Conservation (phyloP, 2,797 vertebrate species). For the Phyllotis vaccarum region DNA sequence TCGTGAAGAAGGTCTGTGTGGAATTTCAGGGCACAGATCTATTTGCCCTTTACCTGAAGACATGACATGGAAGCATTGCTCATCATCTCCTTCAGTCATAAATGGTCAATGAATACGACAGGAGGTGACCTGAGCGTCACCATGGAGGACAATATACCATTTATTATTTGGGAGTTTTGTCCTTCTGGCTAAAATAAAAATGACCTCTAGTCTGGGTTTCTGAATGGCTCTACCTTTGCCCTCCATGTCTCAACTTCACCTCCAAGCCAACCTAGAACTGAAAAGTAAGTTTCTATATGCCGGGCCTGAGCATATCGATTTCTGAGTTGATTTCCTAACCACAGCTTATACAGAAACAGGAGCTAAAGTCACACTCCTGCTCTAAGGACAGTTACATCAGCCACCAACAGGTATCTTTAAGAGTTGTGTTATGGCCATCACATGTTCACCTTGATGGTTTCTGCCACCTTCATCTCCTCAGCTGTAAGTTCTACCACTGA, state of each 20-base stretch:
- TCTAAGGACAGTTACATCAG: neutral
- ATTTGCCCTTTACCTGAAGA: neutral
- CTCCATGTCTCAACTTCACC: neutral
- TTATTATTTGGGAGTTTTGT: neutral
- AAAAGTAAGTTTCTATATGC: neutral
- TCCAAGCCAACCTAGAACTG: neutral
- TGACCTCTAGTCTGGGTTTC: neutral
- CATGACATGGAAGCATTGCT: neutral
- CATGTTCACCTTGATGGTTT: conserved; percentile 91
- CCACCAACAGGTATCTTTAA: neutral
- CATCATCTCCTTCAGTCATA: neutral
- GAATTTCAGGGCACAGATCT: neutral
- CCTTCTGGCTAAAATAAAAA: neutral
- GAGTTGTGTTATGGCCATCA: neutral
- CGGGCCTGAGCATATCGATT: neutral
- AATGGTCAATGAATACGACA: neutral
- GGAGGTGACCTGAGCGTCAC: neutral
- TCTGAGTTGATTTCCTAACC: neutral
- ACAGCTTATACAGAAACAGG: neutral
- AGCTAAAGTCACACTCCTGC: neutral
- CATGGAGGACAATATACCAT: neutral
- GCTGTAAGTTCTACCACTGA: conserved; percentile 92
- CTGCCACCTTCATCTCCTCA: conserved; percentile 93
- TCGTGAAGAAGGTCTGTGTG: neutral
- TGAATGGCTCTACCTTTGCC: neutral